Evolutionary conservation across 2,113 vertebrate species (phyloP), one percentile per base, ranked within the genome.

Genomic region (Lophius piscatorius): DNA sequence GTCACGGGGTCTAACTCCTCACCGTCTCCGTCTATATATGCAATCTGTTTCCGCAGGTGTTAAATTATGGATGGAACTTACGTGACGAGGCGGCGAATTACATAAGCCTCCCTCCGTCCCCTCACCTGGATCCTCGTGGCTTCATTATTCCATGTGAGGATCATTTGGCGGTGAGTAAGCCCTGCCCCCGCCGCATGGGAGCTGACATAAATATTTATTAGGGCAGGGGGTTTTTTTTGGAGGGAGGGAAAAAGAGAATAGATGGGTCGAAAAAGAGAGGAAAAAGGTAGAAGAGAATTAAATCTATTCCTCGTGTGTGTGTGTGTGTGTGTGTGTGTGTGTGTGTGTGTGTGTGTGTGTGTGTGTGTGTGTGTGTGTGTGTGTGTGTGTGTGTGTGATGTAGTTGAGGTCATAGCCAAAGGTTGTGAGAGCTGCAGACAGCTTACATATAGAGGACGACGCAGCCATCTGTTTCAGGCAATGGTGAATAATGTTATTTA

Each of bases 121-220:
- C 82, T 85, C 83, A 86, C 77, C 86, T 86, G 82, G 70, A 82
- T 85, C 88, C 88, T 83, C 71, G 81, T 9, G 63, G 83, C 83
- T 87, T 90, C 85, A 89, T 89, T 88, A 89, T 87, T 80, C 81
- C 59, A 64, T 70, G 74, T 78, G 72, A 86, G 79, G 81, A 82
- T 83, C 80, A 84, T 80, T 86, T 81, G 86, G 84, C 75, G 59
- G 82, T 72, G 81, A 84, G 78, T 78, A 75, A 83, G 80, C 74
- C 60, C 79, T 68, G 70, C 54, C 70, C n/a, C 49, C 34, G 36
- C 68, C 78, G 41, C 84, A 78, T 47, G 67, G 71, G 66, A 81
- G 66, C 50, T 31, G 39, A 49, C 68, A 84, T 90, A 74, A 84
- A 88, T 88, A 90, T 90, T 84, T 81, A 90, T 80, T 76, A 72